These are phyloP conservation scores for Meleagris gallopavo DNA, from an alignment of 2,113 vertebrate species.

Conservation along the genomic window DNA sequence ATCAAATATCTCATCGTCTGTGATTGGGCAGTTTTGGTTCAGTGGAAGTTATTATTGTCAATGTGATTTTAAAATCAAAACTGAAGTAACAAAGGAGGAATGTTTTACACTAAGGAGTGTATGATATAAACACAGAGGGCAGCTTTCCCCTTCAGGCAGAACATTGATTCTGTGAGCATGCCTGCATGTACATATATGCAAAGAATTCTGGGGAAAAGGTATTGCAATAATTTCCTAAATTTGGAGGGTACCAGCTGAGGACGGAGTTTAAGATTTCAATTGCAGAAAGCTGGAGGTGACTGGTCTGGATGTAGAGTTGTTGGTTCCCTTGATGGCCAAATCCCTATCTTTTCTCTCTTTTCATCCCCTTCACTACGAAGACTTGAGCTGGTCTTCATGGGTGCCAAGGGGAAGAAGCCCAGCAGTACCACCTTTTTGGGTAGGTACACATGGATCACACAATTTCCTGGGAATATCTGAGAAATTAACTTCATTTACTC, in stretches of 20 bases:
- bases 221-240: background rate
- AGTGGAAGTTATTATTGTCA: background rate
- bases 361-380: background rate
- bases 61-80: background rate
- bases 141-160: background rate
- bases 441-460: background rate
- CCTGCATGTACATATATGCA: accelerated
- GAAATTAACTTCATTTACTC: background rate
- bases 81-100: background rate
- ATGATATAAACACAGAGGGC: background rate
- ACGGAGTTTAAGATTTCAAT: background rate
- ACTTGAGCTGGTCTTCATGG: background rate
- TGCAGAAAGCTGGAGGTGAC: background rate
- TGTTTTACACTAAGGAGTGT: background rate
- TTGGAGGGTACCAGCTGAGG: background rate
- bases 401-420: background rate
- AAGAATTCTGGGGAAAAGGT: background rate
- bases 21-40: background rate
- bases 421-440: background rate
- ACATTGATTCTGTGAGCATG: background rate
- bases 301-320: background rate
- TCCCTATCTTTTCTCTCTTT: background rate
- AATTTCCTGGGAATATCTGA: background rate
- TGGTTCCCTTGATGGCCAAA: background rate
- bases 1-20: accelerated